Base-by-base conservation (phyloP, 2,888 invertebrate genomes). In the Amblyjoppa fuscipennis region DNA sequence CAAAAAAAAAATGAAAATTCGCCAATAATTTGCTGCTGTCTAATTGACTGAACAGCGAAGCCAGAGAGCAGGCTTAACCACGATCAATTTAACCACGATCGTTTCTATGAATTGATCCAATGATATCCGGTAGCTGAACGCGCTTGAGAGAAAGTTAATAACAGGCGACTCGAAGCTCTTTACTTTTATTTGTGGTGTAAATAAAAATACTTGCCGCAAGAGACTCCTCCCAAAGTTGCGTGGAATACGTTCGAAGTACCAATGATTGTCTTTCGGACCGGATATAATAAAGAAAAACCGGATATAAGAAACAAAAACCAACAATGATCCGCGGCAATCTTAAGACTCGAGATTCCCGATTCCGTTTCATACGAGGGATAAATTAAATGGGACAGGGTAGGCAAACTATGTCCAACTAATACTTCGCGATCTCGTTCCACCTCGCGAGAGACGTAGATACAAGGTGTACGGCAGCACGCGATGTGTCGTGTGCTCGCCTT, bases 131-230 rank as follows among this genome's bases (percentile, higher is more conserved):
- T 41, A 31, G 41, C 68, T 51, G 34, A 64, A 31, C 45, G 31
- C n/a, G 49, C 16, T 61, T 45, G 20, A 53, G 53, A 66, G 51
- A 76, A 76, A 66, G 49, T 76, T 76, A 66, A 76, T 68, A 51
- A 66, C 38, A 38, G 51, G 31, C 51, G 2, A 34, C 16, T 16
- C 64, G 66, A 16, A 76, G 25, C 51, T 51, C n/a, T 53, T 76
- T 11, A 51, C 64, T 66, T 68, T 49, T 66, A 53, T 16, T 41
- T 66, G 76, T 41, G 66, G 66, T 53, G 53, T 6, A 76, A 34
- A 64, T 20, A n/a, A 11, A 64, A 64, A 64, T 61, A n/a, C 20
- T 51, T 34, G 31, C 45, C 56, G 61, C 74, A 74, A 74, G 25
- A 6, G 20, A 9, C 53, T 59, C 28, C 45, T 49, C 61, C 13